Evolutionary conservation across 2,888 invertebrate genomes (phyloP), one percentile per base, ranked within the genome.

Genomic region (Erebia aethiops): DNA sequence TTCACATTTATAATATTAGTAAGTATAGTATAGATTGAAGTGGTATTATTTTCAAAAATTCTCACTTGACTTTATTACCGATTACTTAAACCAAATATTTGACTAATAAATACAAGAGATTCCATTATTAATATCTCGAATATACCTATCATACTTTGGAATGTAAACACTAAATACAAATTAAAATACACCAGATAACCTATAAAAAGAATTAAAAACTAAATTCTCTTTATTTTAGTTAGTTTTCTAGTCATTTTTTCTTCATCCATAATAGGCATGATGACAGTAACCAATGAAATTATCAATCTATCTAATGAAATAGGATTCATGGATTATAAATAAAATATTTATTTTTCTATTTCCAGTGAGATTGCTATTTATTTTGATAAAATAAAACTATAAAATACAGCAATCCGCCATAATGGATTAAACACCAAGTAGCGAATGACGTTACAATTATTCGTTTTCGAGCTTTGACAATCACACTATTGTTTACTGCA

Each of bases 71-170:
- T 52, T 5, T 18, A 18, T 18, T 54, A 54, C 16, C 54, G 18
- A 54, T 13, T 58, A 35, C 35, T n/a, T 57, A 58, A n/a, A n/a
- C n/a, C 1, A 58, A 57, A 10, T 8, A 58, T 7, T 58, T 58
- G 58, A 35, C 51, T 21, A 14, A 41, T 26, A 16, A 54, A 61
- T 49, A 54, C 16, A 67, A 52, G 71, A 71, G 71, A 71, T 71
- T 71, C 71, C 41, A 62, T 67, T 18, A 67, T 58, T 41, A 63
- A 67, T 67, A 67, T 63, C 63, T 54, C 54, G 9, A 54, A 54
- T 18, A 54, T 9, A 18, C 16, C 7, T n/a, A 52, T 52, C 11
- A 46, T 43, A 10, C n/a, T 52, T 54, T 54, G 54, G 54, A 54
- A 54, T 54, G 54, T 54, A 54, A 10, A 18, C 18, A 54, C 1